phyloP scores from a whole-genome alignment of 2,797 vertebrate genomes.

The Cuniculus paca region DNA sequence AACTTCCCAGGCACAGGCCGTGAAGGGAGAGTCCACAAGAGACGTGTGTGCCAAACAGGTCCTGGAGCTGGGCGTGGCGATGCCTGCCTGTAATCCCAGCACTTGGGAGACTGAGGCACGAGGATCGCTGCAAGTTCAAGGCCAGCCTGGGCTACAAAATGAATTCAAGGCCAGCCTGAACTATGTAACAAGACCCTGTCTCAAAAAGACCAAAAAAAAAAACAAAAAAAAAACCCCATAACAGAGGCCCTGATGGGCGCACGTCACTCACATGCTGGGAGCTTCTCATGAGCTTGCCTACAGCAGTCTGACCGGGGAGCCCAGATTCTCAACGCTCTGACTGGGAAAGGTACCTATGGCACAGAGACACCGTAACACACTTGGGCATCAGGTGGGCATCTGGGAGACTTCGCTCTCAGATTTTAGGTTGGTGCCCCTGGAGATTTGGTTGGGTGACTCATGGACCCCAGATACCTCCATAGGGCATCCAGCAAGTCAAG shows the following conservation, averaged over 20 bases:
- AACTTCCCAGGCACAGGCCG: background rate
- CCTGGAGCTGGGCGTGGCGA: background rate
- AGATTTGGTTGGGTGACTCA: conserved; percentile 17
- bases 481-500: background rate
- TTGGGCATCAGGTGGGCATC: background rate
- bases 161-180: background rate
- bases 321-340: background rate
- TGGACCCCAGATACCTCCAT: background rate
- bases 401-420: background rate
- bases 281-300: background rate
- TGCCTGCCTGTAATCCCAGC: background rate
- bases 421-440: background rate
- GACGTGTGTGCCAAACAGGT: background rate
- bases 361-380: background rate
- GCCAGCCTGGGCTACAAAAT: background rate
- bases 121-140: background rate
- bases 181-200: background rate
- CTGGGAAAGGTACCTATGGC: background rate
- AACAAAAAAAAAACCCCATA: background rate
- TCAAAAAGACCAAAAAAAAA: background rate
- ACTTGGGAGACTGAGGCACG: background rate
- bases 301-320: background rate
- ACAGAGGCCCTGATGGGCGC: background rate
- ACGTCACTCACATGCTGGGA: background rate
- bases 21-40: background rate